Conservation (phyloP, 2,797 vertebrate genomes). For the Halcyon smyrnensis region DNA sequence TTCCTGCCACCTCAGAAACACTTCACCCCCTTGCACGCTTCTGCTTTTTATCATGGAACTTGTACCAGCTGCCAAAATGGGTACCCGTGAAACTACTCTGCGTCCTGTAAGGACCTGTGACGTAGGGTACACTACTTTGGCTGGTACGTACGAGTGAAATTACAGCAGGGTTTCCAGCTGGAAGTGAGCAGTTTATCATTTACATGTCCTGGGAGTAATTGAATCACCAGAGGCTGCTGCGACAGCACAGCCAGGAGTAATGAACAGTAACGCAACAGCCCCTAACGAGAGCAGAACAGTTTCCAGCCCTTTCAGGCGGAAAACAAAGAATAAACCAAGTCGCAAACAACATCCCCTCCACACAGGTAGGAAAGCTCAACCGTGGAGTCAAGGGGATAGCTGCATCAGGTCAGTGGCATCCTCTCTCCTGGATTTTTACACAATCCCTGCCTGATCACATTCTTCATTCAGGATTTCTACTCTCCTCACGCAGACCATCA, state of each 20-base stretch:
- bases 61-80: background rate
- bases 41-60: background rate
- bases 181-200: slow-evolving; percentile 14
- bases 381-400: background rate
- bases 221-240: background rate
- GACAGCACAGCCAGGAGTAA: background rate
- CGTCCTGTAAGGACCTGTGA: background rate
- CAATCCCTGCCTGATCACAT: background rate
- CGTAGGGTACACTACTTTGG: background rate
- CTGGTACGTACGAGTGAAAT: background rate
- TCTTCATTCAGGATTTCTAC: background rate
- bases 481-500: background rate
- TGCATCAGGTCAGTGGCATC: background rate
- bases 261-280: slow-evolving; percentile 9
- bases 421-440: background rate
- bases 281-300: background rate
- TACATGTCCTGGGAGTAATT: background rate
- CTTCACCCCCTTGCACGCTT: background rate
- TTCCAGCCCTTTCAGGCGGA: background rate
- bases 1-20: background rate
- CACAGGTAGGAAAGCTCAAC: background rate
- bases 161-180: background rate
- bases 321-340: slow-evolving; percentile 25
- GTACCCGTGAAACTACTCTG: background rate
- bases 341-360: background rate